Percentiles rank a stretch among this genome's conserved stretches.
phyloP scores from a whole-genome alignment of 1,140 invertebrate genomes.

The Chymomyza costata region DNA sequence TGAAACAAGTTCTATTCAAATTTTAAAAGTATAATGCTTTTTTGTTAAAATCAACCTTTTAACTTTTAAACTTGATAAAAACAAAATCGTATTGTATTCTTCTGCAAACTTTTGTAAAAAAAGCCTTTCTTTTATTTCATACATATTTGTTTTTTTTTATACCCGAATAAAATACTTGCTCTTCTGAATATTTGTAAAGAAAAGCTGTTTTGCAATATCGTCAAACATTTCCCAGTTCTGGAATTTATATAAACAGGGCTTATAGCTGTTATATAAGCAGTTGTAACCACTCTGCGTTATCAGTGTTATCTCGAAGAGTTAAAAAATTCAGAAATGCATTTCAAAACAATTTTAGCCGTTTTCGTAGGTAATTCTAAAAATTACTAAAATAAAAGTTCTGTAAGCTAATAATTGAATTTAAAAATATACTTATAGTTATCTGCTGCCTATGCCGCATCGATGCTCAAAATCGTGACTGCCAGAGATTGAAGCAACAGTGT shows the following conservation, averaged over 20 bases:
- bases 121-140: too few relatives aligned
- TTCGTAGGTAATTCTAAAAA: not conserved
- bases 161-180: too few relatives aligned
- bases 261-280: not conserved
- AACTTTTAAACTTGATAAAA: too few relatives aligned
- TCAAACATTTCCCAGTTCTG: too few relatives aligned
- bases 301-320: not conserved
- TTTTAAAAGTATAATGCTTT: too few relatives aligned
- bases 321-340: not conserved
- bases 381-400: too few relatives aligned
- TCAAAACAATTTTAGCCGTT: not conserved
- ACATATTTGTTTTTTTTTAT: too few relatives aligned
- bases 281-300: constrained; percentile 7
- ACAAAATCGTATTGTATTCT: too few relatives aligned
- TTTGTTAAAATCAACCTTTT: too few relatives aligned
- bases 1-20: not conserved
- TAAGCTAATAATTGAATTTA: not conserved
- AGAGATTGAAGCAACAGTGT: constrained; percentile 9
- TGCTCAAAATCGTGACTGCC: constrained; percentile 24
- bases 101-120: too few relatives aligned
- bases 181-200: too few relatives aligned
- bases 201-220: too few relatives aligned
- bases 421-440: constrained; percentile 7
- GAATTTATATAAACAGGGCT: constrained; percentile 11
- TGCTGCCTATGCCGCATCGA: constrained; percentile 24